Evolutionary conservation across 1,140 invertebrate genomes (phyloP).

Genomic region (Stratiolaelaps scimitus): DNA sequence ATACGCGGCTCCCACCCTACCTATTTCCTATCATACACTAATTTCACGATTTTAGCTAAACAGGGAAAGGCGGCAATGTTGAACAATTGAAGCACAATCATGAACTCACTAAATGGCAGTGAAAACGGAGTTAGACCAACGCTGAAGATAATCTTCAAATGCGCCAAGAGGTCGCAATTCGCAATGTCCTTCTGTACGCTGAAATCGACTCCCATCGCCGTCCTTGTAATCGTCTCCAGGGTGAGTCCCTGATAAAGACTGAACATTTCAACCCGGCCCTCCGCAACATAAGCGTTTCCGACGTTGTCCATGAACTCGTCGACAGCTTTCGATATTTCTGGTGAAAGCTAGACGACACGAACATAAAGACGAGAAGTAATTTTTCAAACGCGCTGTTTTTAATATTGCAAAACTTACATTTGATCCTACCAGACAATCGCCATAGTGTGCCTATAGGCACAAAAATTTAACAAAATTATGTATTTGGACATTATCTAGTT

Average conservation of each 20-base stretch:
- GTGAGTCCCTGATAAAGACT: conserved; percentile 44
- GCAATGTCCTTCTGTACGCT: conserved; percentile 42
- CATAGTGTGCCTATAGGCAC: too few relatives aligned
- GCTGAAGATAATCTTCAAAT: neutral
- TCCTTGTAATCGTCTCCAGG: conserved; percentile 45
- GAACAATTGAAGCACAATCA: neutral
- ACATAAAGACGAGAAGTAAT: too few relatives aligned
- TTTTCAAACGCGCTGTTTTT: too few relatives aligned
- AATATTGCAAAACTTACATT: too few relatives aligned
- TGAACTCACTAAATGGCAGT: neutral
- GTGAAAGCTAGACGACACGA: too few relatives aligned
- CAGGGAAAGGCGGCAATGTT: neutral
- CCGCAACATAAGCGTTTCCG: conserved; percentile 29
- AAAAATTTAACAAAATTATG: too few relatives aligned
- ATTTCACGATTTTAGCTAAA: neutral
- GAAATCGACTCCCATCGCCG: conserved; percentile 44
- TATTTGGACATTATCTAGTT: too few relatives aligned
- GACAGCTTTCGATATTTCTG: conserved; percentile 38
- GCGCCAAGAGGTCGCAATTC: neutral
- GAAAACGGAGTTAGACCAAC: neutral
- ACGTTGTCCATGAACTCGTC: conserved; percentile 38
- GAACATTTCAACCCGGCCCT: conserved; percentile 38
- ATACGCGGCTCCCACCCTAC: too few relatives aligned
- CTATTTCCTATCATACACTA: neutral
- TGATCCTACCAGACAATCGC: too few relatives aligned